Evolutionary conservation across 2,888 invertebrate genomes (phyloP).

Genomic region (Andrena dorsata): DNA sequence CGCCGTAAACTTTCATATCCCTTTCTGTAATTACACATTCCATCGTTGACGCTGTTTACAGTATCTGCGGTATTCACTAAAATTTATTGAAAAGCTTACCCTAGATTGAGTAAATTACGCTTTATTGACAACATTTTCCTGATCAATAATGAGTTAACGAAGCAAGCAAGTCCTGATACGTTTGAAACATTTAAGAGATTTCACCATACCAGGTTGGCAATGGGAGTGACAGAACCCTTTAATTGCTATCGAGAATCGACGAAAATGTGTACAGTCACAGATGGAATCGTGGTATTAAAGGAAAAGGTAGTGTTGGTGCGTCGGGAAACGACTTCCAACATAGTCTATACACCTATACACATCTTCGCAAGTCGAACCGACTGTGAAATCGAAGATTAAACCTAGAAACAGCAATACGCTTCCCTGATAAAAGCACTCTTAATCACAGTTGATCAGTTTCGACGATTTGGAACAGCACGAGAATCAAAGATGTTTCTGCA

Average conservation of each 20-base stretch:
- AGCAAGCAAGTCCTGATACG: neutral
- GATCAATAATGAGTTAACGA: too few species aligned
- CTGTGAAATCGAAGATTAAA: slow-evolving; percentile 52
- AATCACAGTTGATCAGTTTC: slow-evolving; percentile 3
- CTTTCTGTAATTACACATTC: neutral
- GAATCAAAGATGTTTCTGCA: neutral
- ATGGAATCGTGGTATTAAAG: slow-evolving; percentile 27
- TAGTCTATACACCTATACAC: slow-evolving; percentile 16
- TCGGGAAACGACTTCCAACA: slow-evolving; percentile 31
- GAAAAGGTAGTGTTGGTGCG: slow-evolving; percentile 23
- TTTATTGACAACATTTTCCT: too few species aligned
- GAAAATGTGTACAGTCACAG: slow-evolving; percentile 12
- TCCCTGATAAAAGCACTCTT: neutral
- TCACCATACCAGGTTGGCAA: neutral
- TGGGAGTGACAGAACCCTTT: slow-evolving; percentile 12
- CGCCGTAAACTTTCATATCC: neutral
- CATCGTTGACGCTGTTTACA: too few species aligned
- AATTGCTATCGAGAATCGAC: slow-evolving; percentile 40
- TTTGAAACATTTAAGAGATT: slow-evolving; percentile 2
- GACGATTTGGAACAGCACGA: neutral
- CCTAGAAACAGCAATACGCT: slow-evolving; percentile 29
- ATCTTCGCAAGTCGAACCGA: slow-evolving; percentile 19
- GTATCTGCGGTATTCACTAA: neutral
- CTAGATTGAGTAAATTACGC: too few species aligned
- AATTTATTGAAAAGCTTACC: neutral